A percentile compares a stretch with the other conserved stretches of the same genome.
These are phyloP conservation scores for Malurus leucopterus DNA, from an alignment of 2,797 vertebrate species.

Conservation along the genomic window DNA sequence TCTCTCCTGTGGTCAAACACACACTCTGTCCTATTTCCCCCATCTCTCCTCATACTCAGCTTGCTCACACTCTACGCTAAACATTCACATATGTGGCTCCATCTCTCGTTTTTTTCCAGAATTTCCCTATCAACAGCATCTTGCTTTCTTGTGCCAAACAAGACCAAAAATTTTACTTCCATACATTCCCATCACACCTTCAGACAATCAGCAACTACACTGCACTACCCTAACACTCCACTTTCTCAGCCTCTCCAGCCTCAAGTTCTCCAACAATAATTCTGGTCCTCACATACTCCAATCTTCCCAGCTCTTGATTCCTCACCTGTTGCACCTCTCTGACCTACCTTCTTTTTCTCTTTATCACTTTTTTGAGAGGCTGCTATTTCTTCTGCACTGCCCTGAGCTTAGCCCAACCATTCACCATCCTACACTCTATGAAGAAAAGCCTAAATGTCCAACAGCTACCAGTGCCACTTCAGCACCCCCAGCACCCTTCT, in stretches of 20 bases:
- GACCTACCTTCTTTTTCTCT: background rate
- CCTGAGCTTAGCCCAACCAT: background rate
- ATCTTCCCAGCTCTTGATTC: background rate
- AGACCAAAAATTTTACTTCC: background rate
- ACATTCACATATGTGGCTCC: background rate
- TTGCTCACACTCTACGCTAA: background rate
- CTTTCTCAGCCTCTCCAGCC: background rate
- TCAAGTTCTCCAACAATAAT: background rate
- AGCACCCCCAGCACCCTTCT: background rate
- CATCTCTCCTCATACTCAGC: background rate
- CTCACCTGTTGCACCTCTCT: background rate
- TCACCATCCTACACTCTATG: background rate
- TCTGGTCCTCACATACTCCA: background rate
- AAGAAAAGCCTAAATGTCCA: background rate
- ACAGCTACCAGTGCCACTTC: background rate
- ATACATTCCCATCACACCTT: background rate
- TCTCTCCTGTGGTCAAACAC: background rate
- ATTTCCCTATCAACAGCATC: background rate
- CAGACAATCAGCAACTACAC: background rate
- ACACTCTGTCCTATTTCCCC: background rate
- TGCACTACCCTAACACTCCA: accelerated
- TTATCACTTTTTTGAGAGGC: background rate
- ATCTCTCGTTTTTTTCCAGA: background rate
- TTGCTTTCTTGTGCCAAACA: background rate
- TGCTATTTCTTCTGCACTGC: background rate